phyloP scores from a whole-genome alignment of 2,888 invertebrate species.

The Selenia dentaria region DNA sequence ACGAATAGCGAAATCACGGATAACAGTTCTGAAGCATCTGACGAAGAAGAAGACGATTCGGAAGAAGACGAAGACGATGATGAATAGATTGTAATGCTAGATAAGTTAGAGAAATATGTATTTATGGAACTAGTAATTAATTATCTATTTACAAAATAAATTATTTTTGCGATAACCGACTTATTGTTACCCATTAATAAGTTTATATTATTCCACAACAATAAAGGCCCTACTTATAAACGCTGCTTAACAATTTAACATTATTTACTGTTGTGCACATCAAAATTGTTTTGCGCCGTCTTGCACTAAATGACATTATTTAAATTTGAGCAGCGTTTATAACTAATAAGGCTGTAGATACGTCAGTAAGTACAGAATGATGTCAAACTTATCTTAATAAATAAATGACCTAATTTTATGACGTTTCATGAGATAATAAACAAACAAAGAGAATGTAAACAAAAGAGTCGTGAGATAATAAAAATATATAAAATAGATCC shows the following conservation, averaged over 20 bases:
- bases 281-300: too few species aligned
- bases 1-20: slow-evolving; percentile 27
- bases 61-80: slow-evolving; percentile 42
- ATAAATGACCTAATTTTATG: slow-evolving; percentile 11
- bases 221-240: too few species aligned
- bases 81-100: slow-evolving; percentile 10
- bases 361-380: not conserved
- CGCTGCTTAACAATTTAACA: too few species aligned
- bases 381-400: not conserved
- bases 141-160: slow-evolving; percentile 21
- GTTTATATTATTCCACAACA: too few species aligned
- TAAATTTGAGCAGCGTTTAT: too few species aligned
- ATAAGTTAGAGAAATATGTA: slow-evolving; percentile 2
- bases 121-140: slow-evolving; percentile 22
- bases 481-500: slow-evolving; percentile 34
- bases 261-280: too few species aligned
- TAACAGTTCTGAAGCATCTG: slow-evolving; percentile 43
- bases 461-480: slow-evolving; percentile 27
- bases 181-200: not conserved
- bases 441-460: slow-evolving; percentile 22
- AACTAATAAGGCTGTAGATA: too few species aligned
- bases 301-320: too few species aligned
- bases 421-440: not conserved
- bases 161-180: slow-evolving; percentile 1
- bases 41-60: slow-evolving; percentile 46